Evolutionary conservation across 2,888 invertebrate genomes (phyloP), one percentile per base, ranked within the genome.

Genomic region (Lycocerus yunnanus): DNA sequence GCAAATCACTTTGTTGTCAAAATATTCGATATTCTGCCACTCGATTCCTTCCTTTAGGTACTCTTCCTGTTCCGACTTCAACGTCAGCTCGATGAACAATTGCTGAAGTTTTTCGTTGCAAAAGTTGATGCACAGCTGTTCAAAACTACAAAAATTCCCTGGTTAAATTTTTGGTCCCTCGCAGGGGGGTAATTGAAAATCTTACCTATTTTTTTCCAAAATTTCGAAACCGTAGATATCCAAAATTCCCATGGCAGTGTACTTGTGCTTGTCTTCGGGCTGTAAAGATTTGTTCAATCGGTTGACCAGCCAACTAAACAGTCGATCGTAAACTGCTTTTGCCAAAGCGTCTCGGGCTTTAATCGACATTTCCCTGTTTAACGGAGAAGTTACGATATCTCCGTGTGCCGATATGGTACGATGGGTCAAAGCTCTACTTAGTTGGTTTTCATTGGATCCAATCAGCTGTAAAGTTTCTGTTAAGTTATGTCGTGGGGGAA

Each of bases 181-280:
- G n/a, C n/a, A n/a, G n/a, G n/a, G n/a, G n/a, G n/a, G n/a, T n/a
- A n/a, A n/a, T n/a, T n/a, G 10, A 59, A 66, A 58, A 15, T 27
- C 84, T 84, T 82, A 94, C 93, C 94, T 94, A 85, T 97, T 97
- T 80, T 91, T 93, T 69, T 94, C 91, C 88, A 97, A 97, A 79
- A 97, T 96, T 87, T 97, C 97, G 85, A 97, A 97, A 67, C 97
- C 97, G 83, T 97, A 97, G 82, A 97, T 97, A 85, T 97, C 97
- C 79, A 97, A 88, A 80, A 97, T 95, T 1, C 97, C 97, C 88
- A 97, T 95, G 0, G 96, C 93, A 1, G 90, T 90, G 16, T 92
- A 92, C 75, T 89, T 89, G 63, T 88, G 88, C 15, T 89, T 87
- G 59, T 88, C 89, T 10, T 81, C 75, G 0, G 93, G 90, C 71